A percentile compares a stretch with the other conserved stretches of the same genome.
phyloP scores from a whole-genome alignment of 2,888 invertebrate species.

The Auanema sp. region DNA sequence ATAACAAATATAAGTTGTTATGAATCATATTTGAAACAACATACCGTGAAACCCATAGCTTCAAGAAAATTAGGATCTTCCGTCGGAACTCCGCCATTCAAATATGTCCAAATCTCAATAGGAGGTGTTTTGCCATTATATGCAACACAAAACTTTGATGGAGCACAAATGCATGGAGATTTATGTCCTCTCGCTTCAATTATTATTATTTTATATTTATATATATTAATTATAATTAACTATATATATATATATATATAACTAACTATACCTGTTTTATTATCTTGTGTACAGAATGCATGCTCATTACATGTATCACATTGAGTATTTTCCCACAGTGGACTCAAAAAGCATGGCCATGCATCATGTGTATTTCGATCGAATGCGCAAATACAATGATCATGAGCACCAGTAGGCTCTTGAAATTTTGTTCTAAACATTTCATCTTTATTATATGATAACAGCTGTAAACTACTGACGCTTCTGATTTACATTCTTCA shows the following conservation, averaged over 20 bases:
- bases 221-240: neutral
- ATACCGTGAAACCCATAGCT: constrained; percentile 60
- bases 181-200: constrained; percentile 36
- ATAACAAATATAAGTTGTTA: constrained; percentile 5
- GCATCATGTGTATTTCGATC: constrained; percentile 49
- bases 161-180: constrained; percentile 54
- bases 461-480: constrained; percentile 8
- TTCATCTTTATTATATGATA: neutral
- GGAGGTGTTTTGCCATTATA: constrained; percentile 49
- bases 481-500: constrained; percentile 24
- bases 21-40: constrained; percentile 2
- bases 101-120: constrained; percentile 53
- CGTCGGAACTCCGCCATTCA: constrained; percentile 43
- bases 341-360: constrained; percentile 42
- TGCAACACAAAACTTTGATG: constrained; percentile 51
- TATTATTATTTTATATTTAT: neutral
- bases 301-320: constrained; percentile 44
- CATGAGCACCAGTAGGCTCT: constrained; percentile 37
- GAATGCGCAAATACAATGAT: constrained; percentile 57
- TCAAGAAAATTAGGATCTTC: constrained; percentile 57
- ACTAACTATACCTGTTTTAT: constrained; percentile 37
- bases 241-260: constrained; percentile 2
- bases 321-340: constrained; percentile 36
- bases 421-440: constrained; percentile 45
- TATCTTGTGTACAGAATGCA: constrained; percentile 39